A percentile compares a stretch with the other conserved stretches of the same genome.
Conservation (phyloP, 2,888 invertebrate genomes). For the Tipula unca region DNA sequence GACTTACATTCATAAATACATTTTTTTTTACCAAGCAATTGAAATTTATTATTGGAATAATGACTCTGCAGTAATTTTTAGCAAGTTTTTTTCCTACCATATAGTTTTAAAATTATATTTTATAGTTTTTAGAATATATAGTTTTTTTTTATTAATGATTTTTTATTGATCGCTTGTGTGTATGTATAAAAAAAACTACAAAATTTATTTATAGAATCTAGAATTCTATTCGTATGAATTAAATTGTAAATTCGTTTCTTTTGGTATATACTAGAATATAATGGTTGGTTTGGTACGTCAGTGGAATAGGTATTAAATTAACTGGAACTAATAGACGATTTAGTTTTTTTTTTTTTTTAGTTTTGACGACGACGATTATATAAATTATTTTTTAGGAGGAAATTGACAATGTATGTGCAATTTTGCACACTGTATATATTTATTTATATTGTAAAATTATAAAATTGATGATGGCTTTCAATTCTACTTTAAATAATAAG, state of each 20-base stretch:
- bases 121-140: not conserved
- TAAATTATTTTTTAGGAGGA: not conserved
- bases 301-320: not conserved
- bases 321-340: not conserved
- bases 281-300: not conserved
- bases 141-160: not conserved
- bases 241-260: slow-evolving; percentile 8
- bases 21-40: not conserved
- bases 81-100: not conserved
- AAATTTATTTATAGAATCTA: not conserved
- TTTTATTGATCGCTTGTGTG: not conserved
- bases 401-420: slow-evolving; percentile 4
- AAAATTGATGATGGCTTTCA: not conserved
- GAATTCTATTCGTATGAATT: not conserved
- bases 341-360: not conserved
- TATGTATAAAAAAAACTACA: not conserved
- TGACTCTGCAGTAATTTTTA: slow-evolving; percentile 14
- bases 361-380: not conserved
- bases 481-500: not conserved
- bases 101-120: not conserved
- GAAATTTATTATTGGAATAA: not conserved
- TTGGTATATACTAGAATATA: not conserved
- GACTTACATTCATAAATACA: not conserved
- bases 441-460: not conserved
- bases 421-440: not conserved